Base-by-base conservation (phyloP, 2,888 invertebrate genomes). In the Tipula unca region DNA sequence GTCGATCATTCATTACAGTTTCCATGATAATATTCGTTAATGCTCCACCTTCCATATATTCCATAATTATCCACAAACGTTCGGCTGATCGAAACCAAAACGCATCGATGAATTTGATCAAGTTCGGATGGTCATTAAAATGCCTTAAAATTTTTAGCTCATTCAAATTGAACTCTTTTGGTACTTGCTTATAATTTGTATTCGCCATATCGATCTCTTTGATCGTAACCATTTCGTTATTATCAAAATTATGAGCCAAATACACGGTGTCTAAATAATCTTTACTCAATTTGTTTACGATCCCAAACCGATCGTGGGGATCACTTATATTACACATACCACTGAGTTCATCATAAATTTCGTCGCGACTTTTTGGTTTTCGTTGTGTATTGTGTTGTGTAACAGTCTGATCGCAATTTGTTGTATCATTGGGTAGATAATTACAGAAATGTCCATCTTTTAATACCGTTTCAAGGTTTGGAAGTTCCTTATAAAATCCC, bases 31-130 rank as follows among this genome's bases (percentile, higher is more conserved):
- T 98, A 89, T 99, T 98, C 0, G 99, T 99, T 85, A 99, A 92
- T 8, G 98, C 97, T 0, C 99, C 99, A 5, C 99, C 98, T 88
- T 97, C 96, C 86, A 99, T 92, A 86, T 97, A 93, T 90, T 99
- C 99, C 98, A 99, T 98, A 0, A 98, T 95, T 0, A 98, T 98
- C 98, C 98, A 99, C 4, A 99, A 92, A 89, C 98, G 97, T 88
- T 97, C 96, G 87, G 95, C 94, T 85, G 96, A 94, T 87, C 95
- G 94, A 84, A 97, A 94, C n/a, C 98, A 93, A 92, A 97, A 98
- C 13, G 97, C 96, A 88, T 98, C 98, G 6, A 98, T 92, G 90
- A 97, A 99, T 91, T 99, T 99, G 0, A 99, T 99, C 88, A 98
- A 92, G 91, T 98, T 99, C 89, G 96, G 96, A 91, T 99, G 99